Conservation (phyloP, 2,113 vertebrate genomes). For the Calyptomena viridis region DNA sequence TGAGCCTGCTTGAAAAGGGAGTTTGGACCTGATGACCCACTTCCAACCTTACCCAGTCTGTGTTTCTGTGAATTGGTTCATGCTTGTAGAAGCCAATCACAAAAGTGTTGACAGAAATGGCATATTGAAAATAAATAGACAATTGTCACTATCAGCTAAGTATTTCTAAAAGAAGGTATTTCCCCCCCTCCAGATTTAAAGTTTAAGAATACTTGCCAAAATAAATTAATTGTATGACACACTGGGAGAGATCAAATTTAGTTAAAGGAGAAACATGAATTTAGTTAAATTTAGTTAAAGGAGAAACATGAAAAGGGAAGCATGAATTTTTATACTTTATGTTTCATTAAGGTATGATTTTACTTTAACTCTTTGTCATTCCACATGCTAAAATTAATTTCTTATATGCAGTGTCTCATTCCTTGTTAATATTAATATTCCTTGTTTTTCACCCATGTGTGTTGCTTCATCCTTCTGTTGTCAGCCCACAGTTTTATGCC, state of each 20-base stretch:
- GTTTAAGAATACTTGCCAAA: background rate
- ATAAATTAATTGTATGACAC: background rate
- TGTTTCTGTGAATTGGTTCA: background rate
- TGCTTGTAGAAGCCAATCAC: rapidly evolving
- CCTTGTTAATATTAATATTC: too few relatives aligned
- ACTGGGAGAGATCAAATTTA: background rate
- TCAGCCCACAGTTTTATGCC: background rate
- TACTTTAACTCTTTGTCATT: background rate
- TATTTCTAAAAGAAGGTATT: background rate
- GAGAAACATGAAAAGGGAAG: background rate
- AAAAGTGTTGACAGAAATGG: background rate
- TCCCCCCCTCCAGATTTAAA: background rate
- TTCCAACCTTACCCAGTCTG: background rate
- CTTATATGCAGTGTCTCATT: background rate
- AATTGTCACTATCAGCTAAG: background rate
- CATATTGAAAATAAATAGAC: background rate
- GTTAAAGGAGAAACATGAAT: background rate
- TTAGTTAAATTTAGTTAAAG: background rate
- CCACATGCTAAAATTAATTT: background rate
- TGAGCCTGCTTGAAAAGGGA: background rate
- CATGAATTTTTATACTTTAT: background rate
- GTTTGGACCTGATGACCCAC: background rate
- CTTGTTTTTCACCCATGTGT: too few relatives aligned
- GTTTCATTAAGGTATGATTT: background rate
- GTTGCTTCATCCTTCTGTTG: background rate